Evolutionary conservation across 2,113 vertebrate species (phyloP).

Genomic region (Lamprologus tigripictilis): DNA sequence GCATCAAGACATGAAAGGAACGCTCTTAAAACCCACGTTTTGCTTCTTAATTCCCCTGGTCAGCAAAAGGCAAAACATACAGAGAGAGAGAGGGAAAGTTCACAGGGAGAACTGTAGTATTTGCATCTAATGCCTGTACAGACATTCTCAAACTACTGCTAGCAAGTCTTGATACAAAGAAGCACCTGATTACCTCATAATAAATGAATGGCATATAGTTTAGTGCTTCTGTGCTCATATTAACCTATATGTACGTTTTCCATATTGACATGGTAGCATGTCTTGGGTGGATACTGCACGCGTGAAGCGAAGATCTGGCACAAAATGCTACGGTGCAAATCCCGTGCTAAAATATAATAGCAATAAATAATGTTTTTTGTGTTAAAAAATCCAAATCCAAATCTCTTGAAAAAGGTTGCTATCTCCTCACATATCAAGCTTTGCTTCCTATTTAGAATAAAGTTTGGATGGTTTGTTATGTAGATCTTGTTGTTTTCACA

Average conservation of each 20-base stretch:
- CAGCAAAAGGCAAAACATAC: conserved; percentile 45
- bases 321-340: neutral
- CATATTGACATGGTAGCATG: neutral
- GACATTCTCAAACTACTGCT: neutral
- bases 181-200: neutral
- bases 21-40: conserved; percentile 61
- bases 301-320: neutral
- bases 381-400: neutral
- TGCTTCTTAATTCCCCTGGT: conserved; percentile 65
- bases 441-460: neutral
- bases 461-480: neutral
- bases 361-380: neutral
- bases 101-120: conserved; percentile 4
- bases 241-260: neutral
- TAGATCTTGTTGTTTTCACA: neutral
- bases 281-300: neutral
- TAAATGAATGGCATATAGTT: neutral
- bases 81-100: neutral
- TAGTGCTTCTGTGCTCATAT: neutral
- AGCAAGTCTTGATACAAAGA: neutral
- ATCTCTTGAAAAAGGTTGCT: neutral
- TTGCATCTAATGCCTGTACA: conserved; percentile 13
- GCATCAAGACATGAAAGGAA: conserved; percentile 66
- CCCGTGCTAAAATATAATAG: neutral
- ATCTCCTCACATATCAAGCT: neutral